phyloP scores from a whole-genome alignment of 2,797 vertebrate genomes.

The Dendrocincla fuliginosa region DNA sequence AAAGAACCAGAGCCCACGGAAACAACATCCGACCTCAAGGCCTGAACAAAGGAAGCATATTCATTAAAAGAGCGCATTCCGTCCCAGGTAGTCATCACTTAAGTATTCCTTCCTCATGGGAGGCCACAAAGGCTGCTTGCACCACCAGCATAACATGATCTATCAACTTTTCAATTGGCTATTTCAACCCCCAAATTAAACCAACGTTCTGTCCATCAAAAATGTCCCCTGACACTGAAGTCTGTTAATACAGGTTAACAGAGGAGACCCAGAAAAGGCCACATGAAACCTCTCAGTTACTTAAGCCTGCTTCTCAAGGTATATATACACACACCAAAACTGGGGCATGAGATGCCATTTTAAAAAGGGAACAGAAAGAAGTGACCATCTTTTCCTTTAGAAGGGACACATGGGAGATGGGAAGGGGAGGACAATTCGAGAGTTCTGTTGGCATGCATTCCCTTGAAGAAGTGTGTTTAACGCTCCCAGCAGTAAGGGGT shows the following conservation, averaged over 20 bases:
- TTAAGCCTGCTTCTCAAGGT: not conserved
- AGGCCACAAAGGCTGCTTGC: not conserved
- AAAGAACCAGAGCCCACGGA: not conserved
- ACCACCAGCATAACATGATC: not conserved
- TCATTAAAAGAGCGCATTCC: not conserved
- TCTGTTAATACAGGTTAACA: not conserved
- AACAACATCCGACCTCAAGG: not conserved
- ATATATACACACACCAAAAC: not conserved
- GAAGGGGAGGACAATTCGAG: not conserved
- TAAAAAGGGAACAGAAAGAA: not conserved
- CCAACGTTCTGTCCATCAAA: not conserved
- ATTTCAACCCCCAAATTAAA: not conserved
- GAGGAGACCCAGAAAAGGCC: not conserved
- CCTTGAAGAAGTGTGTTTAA: not conserved
- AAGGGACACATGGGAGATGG: not conserved
- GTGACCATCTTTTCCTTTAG: not conserved
- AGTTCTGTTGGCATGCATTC: not conserved
- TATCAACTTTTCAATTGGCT: not conserved
- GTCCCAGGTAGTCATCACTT: not conserved
- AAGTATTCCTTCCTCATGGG: not conserved
- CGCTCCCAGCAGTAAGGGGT: not conserved
- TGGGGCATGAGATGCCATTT: not conserved
- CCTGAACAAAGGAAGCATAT: not conserved
- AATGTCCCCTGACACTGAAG: not conserved
- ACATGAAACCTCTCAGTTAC: not conserved